Conservation (phyloP, 2,113 vertebrate species). For the Dermatemys mawii region DNA sequence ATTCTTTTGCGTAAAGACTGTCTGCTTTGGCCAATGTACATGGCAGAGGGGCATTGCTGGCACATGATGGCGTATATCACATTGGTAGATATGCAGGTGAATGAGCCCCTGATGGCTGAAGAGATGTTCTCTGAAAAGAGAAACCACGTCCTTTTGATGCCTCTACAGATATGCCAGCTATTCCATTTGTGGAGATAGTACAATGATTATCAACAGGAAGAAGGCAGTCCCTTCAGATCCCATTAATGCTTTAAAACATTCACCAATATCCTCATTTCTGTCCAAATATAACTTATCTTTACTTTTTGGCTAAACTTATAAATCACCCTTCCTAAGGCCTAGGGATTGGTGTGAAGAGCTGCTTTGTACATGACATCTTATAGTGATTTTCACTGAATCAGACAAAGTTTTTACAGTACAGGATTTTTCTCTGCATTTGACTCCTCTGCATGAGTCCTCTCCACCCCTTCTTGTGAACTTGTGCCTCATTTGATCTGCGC, state of each 20-base stretch:
- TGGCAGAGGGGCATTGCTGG: too few relatives aligned
- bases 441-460: rapidly evolving
- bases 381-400: not conserved
- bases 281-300: not conserved
- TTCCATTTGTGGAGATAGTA: not conserved
- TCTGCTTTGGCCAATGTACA: too few relatives aligned
- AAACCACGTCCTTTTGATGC: not conserved
- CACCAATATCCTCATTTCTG: not conserved
- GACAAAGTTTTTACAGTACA: not conserved
- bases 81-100: too few relatives aligned
- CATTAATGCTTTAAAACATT: not conserved
- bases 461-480: not conserved
- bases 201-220: not conserved
- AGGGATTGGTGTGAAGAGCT: not conserved
- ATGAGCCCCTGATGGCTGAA: too few relatives aligned
- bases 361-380: not conserved
- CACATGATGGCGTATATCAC: too few relatives aligned
- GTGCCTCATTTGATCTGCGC: not conserved
- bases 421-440: not conserved
- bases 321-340: not conserved
- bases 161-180: not conserved
- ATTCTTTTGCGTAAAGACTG: too few relatives aligned
- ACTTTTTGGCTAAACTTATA: not conserved
- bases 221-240: not conserved
- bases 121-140: not conserved